These are phyloP conservation scores for Cardinalis cardinalis DNA, from an alignment of 2,113 vertebrate species.

Conservation along the genomic window DNA sequence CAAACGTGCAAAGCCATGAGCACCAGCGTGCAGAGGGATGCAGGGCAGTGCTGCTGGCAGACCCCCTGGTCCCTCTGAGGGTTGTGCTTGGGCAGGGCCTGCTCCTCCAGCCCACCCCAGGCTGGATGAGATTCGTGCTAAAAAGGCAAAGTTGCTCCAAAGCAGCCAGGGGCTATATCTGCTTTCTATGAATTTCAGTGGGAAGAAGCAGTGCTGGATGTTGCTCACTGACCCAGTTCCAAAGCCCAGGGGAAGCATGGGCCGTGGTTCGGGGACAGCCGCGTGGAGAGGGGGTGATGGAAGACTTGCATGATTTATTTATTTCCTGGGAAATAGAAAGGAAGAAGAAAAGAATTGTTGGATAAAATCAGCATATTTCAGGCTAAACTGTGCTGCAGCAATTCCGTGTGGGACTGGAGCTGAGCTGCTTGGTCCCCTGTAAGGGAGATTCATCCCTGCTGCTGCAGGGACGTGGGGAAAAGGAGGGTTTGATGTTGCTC, in stretches of 20 bases:
- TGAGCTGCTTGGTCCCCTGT: neutral
- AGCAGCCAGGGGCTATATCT: neutral
- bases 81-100: neutral
- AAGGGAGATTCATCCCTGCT: neutral
- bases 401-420: neutral
- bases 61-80: neutral
- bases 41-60: neutral
- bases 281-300: neutral
- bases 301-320: neutral
- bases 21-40: fast-evolving
- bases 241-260: neutral
- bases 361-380: neutral
- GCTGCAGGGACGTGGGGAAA: neutral
- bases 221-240: neutral
- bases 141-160: neutral
- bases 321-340: neutral
- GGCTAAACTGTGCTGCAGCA: neutral
- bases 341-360: neutral
- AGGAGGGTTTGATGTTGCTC: neutral
- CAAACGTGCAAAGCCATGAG: neutral
- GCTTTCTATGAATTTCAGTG: slow-evolving; percentile 40
- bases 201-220: neutral
- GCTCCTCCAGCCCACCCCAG: neutral
- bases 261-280: neutral
- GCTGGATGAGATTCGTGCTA: neutral